Percentiles rank a stretch among this genome's conserved stretches.
These are phyloP conservation scores for Siniperca undulata DNA, from an alignment of 2,797 vertebrate genomes.

Conservation along the genomic window DNA sequence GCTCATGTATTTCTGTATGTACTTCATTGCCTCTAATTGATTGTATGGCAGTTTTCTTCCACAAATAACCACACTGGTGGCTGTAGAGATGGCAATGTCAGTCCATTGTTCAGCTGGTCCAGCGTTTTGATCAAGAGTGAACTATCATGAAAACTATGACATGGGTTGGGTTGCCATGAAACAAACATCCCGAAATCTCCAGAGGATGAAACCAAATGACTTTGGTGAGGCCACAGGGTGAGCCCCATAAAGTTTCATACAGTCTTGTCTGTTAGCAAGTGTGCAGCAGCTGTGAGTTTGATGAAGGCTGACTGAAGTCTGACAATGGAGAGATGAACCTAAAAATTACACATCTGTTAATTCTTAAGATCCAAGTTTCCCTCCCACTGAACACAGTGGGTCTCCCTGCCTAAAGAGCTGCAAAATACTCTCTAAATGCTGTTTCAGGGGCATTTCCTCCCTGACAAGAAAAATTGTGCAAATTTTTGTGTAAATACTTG, in stretches of 20 bases:
- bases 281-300: background rate
- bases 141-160: background rate
- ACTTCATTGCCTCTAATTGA: background rate
- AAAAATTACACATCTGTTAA: background rate
- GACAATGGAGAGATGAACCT: background rate
- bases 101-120: no score
- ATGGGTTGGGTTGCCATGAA: no score
- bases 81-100: no score
- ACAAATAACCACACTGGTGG: background rate
- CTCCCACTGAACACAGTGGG: background rate
- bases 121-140: no score
- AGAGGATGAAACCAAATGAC: background rate
- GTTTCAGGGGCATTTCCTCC: background rate
- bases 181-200: background rate
- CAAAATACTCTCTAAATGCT: background rate
- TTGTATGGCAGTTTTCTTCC: background rate
- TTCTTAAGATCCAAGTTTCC: background rate
- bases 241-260: background rate
- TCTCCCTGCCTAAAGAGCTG: background rate
- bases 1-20: background rate
- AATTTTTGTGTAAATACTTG: background rate
- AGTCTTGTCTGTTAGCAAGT: background rate
- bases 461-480: slow-evolving; percentile 18
- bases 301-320: background rate
- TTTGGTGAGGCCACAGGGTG: no score